Conservation (phyloP, 2,888 invertebrate species). For the Shargacucullia verbasci region DNA sequence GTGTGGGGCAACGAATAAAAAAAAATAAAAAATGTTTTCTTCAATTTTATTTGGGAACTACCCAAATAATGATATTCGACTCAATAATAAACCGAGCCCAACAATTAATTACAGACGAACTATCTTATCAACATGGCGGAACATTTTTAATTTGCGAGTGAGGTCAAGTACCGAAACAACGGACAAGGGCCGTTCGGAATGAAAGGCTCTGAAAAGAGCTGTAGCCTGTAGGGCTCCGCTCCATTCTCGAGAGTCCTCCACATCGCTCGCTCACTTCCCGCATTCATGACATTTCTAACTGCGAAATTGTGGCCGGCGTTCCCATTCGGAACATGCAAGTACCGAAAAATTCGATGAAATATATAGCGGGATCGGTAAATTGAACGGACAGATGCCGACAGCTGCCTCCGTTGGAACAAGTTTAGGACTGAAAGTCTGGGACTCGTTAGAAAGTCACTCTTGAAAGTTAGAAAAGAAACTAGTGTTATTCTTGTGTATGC, state of each 20-base stretch:
- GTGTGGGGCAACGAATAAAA: no score
- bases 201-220: constrained; percentile 56
- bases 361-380: constrained; percentile 23
- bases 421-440: constrained; percentile 3
- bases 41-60: no score
- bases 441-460: no score
- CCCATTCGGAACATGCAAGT: constrained; percentile 23
- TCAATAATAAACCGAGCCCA: neutral
- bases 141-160: constrained; percentile 61
- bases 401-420: constrained; percentile 11
- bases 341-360: constrained; percentile 11
- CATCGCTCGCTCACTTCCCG: constrained; percentile 54
- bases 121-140: constrained; percentile 30
- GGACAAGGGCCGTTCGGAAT: constrained; percentile 54
- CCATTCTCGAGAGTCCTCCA: constrained; percentile 43
- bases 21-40: no score
- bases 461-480: no score
- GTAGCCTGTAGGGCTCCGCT: constrained; percentile 37
- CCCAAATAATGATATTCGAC: constrained; percentile 2
- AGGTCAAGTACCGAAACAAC: constrained; percentile 61
- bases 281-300: constrained; percentile 53
- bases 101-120: constrained; percentile 16
- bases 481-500: no score
- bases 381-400: constrained; percentile 31
- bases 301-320: constrained; percentile 34